A percentile compares a stretch with the other conserved stretches of the same genome.
These are phyloP conservation scores for Lepus americanus DNA, from an alignment of 2,113 vertebrate species.

Conservation along the genomic window DNA sequence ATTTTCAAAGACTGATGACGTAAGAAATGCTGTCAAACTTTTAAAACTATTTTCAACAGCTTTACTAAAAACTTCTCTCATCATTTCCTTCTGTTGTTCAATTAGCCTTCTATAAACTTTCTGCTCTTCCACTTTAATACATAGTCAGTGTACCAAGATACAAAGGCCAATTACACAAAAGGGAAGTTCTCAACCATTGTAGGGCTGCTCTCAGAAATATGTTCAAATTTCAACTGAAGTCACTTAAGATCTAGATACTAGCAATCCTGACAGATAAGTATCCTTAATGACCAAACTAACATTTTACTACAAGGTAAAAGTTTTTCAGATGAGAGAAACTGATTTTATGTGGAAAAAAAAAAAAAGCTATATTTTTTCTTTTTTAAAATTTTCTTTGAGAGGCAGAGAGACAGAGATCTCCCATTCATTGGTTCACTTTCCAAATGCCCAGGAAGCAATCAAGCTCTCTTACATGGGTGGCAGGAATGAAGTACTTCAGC, in stretches of 20 bases:
- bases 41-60: conserved; percentile 37
- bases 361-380: neutral
- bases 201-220: neutral
- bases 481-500: too few relatives aligned
- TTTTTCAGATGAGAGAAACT: conserved; percentile 17
- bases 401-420: too few relatives aligned
- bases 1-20: neutral
- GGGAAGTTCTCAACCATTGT: neutral
- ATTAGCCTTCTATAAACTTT: conserved; percentile 21
- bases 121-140: conserved; percentile 19
- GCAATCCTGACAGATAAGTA: neutral
- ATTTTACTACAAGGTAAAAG: conserved; percentile 1
- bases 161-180: conserved; percentile 39
- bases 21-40: conserved; percentile 42
- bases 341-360: conserved; percentile 3
- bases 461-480: too few relatives aligned
- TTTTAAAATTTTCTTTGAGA: too few relatives aligned
- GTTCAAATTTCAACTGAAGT: conserved; percentile 35
- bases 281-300: neutral
- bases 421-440: too few relatives aligned
- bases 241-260: neutral
- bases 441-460: too few relatives aligned
- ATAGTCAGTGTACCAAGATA: conserved; percentile 23
- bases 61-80: conserved; percentile 13
- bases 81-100: neutral